Evolutionary conservation across 2,113 vertebrate genomes (phyloP).

Genomic region (Tricholaema leucomelas): DNA sequence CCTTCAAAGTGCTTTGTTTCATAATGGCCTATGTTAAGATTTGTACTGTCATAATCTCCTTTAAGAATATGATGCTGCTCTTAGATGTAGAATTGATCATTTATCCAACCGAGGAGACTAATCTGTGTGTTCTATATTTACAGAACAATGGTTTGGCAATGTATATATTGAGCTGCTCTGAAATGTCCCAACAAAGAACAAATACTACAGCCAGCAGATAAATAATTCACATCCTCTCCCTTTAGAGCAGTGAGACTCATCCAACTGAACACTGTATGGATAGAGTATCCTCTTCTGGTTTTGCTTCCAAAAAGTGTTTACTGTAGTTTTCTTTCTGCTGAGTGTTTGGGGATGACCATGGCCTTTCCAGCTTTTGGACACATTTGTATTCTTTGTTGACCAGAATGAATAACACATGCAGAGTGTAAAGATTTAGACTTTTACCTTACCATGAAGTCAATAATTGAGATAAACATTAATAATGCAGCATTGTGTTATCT

Average conservation of each 20-base stretch:
- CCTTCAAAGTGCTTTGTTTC: background rate
- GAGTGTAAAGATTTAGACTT: background rate
- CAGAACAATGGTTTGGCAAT: background rate
- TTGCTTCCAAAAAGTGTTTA: background rate
- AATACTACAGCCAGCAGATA: background rate
- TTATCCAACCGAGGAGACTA: background rate
- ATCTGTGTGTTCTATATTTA: background rate
- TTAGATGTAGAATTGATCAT: background rate
- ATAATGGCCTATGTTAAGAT: background rate
- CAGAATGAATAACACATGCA: background rate
- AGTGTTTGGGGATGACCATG: background rate
- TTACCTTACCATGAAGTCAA: background rate
- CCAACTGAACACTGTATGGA: background rate
- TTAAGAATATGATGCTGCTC: background rate
- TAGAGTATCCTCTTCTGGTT: background rate
- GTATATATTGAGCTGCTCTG: background rate
- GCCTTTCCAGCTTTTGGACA: background rate
- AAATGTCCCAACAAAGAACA: background rate
- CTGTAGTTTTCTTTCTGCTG: rapidly evolving
- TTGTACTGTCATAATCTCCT: background rate
- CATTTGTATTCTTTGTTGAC: background rate
- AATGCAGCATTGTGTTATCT: slow-evolving; percentile 15
- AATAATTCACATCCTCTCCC: background rate
- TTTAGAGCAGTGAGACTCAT: background rate
- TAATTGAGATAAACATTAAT: background rate